These are phyloP conservation scores for Drosophila kuntzei DNA, from an alignment of 2,888 invertebrate genomes.

Conservation along the genomic window DNA sequence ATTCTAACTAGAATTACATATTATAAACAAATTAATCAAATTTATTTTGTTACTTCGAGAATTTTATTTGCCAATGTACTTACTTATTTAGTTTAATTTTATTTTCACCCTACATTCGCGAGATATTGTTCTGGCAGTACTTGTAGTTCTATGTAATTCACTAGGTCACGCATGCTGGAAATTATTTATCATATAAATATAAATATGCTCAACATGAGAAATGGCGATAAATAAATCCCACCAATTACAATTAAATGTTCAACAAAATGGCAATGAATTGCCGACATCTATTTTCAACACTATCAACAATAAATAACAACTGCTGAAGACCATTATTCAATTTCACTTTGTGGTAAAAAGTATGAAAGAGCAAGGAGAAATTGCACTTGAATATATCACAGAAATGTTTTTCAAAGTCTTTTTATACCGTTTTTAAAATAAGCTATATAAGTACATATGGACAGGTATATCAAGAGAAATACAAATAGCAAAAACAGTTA, in stretches of 20 bases:
- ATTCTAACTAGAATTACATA: too few species aligned
- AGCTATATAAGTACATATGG: too few species aligned
- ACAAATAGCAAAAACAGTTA: too few species aligned
- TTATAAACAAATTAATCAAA: too few species aligned
- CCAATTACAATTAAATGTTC: background rate
- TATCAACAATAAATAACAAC: constrained; percentile 13
- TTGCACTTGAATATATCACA: background rate
- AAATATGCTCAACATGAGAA: background rate
- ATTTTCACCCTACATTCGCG: too few species aligned
- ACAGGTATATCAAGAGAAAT: too few species aligned
- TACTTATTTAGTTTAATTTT: too few species aligned
- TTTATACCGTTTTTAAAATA: background rate
- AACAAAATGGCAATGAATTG: constrained; percentile 1
- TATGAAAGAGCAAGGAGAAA: background rate
- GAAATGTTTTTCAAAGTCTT: background rate
- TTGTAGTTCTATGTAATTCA: background rate
- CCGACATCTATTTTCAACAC: background rate
- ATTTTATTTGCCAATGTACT: too few species aligned
- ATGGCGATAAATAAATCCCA: background rate
- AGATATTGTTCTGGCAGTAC: too few species aligned
- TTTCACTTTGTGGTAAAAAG: constrained; percentile 6
- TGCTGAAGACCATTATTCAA: constrained; percentile 1
- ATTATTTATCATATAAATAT: background rate
- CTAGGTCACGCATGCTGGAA: background rate
- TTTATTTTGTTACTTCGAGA: too few species aligned